Conservation (phyloP, 2,888 invertebrate genomes). For the Osmoderma eremita region DNA sequence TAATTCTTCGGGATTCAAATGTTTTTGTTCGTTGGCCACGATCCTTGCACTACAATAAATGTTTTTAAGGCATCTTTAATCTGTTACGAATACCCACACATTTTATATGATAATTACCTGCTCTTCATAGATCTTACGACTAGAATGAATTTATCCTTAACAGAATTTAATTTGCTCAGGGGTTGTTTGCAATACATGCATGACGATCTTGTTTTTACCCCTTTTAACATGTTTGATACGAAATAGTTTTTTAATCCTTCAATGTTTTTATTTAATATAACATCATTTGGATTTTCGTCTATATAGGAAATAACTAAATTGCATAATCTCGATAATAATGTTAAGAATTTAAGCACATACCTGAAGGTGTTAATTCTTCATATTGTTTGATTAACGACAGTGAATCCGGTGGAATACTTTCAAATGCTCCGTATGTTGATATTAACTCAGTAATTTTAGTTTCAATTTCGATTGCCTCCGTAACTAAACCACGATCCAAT, state of each 20-base stretch:
- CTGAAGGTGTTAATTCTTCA: slow-evolving; percentile 49
- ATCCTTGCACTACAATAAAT: slow-evolving; percentile 16
- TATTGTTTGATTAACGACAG: slow-evolving; percentile 54
- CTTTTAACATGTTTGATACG: slow-evolving; percentile 51
- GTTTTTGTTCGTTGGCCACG: slow-evolving; percentile 52
- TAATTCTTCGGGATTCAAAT: slow-evolving; percentile 58
- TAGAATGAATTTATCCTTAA: slow-evolving; percentile 70
- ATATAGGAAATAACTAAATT: slow-evolving; percentile 45
- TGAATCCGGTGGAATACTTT: slow-evolving; percentile 54
- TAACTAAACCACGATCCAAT: slow-evolving; percentile 78
- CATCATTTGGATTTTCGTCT: slow-evolving; percentile 48
- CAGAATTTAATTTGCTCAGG: slow-evolving; percentile 68
- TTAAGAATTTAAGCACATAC: slow-evolving; percentile 43
- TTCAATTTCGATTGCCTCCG: slow-evolving; percentile 74
- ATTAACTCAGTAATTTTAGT: slow-evolving; percentile 51
- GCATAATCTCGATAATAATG: neutral
- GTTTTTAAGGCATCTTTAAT: neutral
- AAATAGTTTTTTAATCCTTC: slow-evolving; percentile 56
- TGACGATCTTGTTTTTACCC: slow-evolving; percentile 62
- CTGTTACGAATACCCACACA: slow-evolving; percentile 63
- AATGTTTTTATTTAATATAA: slow-evolving; percentile 54
- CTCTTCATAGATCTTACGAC: neutral
- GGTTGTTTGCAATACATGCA: slow-evolving; percentile 69
- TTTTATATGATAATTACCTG: slow-evolving; percentile 60
- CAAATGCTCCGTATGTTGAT: slow-evolving; percentile 49